Base-by-base conservation (phyloP, 2,888 invertebrate species). In the Serrognathus titanus region DNA sequence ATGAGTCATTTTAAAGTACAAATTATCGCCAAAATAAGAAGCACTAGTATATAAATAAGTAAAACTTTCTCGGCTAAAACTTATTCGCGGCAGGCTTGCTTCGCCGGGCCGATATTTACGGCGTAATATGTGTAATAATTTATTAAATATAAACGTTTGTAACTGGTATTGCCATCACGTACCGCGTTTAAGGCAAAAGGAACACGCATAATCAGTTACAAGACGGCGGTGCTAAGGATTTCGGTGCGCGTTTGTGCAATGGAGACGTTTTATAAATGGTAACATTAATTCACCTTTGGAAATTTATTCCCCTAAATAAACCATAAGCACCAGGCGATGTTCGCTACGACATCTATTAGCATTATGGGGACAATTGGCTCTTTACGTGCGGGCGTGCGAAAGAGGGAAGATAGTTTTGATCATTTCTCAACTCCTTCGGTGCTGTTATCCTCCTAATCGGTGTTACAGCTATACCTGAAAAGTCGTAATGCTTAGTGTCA, bases 301-400 rank as follows among this genome's bases (percentile, higher is more conserved):
- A 56, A 56, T 59, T 55, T 57, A 57, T 54, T 41, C 49, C n/a
- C 41, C 59, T 51, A 57, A 59, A 59, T 59, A 59, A 59, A 59
- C 46, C 53, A 48, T 53, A 53, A 55, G 53, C 39, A 55, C 49
- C 55, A 45, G 55, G 46, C 55, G 57, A 41, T 49, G 53, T 54
- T 41, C 51, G 43, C 46, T 51, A 39, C 56, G 53, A 61, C 61
- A 61, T 61, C 61, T 61, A 61, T 61, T 61, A 61, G 61, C 61
- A 61, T 61, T 61, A 61, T 43, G 52, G 52, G 55, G 53, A 61
- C 61, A 61, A 61, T 61, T 61, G 57, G 54, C 49, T 57, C 54
- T 58, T 58, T 54, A 51, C 50, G 51, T 53, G 50, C 52, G 51
- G 45, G 57, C 57, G 52, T 48, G 57, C 38, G 57, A 57, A 52